These are phyloP conservation scores for Temnothorax ravouxi DNA, from an alignment of 2,888 invertebrate species.

Conservation along the genomic window DNA sequence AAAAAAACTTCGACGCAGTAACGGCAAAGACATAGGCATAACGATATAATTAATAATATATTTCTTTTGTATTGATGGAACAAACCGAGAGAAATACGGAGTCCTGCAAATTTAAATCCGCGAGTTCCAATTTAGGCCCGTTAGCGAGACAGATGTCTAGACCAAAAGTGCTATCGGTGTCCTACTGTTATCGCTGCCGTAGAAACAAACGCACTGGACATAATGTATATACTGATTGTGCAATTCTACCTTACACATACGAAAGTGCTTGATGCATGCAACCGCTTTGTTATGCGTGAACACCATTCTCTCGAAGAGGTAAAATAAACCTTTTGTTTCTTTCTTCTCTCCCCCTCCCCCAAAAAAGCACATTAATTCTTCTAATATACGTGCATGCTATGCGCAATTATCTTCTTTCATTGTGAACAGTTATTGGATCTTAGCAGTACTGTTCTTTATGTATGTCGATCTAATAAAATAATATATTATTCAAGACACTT, in stretches of 20 bases:
- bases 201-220: conserved; percentile 28
- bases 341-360: not conserved
- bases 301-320: conserved; percentile 72
- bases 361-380: not conserved
- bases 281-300: conserved; percentile 74
- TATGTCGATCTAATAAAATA: conserved; percentile 17
- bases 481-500: not conserved
- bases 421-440: not conserved
- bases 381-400: not conserved
- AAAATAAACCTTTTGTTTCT: conserved; percentile 31
- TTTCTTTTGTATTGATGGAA: conserved; percentile 7
- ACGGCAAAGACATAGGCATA: conserved; percentile 5
- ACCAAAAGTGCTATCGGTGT: conserved; percentile 9
- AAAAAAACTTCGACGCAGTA: not conserved
- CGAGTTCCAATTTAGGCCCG: not conserved
- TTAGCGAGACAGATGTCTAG: conserved; percentile 16
- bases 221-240: conserved; percentile 61
- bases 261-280: conserved; percentile 38
- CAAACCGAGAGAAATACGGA: not conserved
- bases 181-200: conserved; percentile 30
- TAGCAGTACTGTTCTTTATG: not conserved
- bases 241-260: conserved; percentile 35
- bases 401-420: not conserved
- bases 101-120: not conserved
- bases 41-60: conserved; percentile 1